Conservation (phyloP, 1,140 invertebrate species). For the Acromyrmex echinatior region DNA sequence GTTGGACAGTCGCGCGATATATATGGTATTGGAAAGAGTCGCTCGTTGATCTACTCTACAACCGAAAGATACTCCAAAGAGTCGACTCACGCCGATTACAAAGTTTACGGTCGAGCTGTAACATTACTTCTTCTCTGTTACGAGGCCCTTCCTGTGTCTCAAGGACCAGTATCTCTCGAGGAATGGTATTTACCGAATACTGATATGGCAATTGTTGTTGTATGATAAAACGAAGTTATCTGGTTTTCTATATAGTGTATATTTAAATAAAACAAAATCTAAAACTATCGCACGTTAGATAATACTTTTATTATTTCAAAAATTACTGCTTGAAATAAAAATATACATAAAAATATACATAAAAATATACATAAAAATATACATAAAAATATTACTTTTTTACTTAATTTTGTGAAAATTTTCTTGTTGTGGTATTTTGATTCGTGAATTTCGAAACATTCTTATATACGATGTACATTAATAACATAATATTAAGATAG, state of each 20-base stretch:
- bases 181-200: conserved; percentile 44
- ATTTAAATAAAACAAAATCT: not conserved
- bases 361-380: too few relatives aligned
- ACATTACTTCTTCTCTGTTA: conserved; percentile 31
- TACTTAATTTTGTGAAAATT: too few relatives aligned
- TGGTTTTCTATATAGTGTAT: not conserved
- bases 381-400: too few relatives aligned
- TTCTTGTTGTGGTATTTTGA: too few relatives aligned
- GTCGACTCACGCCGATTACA: conserved; percentile 42
- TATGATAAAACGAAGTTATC: not conserved
- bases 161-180: conserved; percentile 42
- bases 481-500: too few relatives aligned
- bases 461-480: too few relatives aligned
- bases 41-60: conserved; percentile 35
- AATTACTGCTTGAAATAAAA: too few relatives aligned
- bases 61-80: conserved; percentile 39
- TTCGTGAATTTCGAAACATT: too few relatives aligned
- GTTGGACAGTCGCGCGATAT: conserved; percentile 45
- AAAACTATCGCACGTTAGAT: too few relatives aligned
- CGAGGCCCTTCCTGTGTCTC: conserved; percentile 33
- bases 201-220: not conserved
- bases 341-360: too few relatives aligned
- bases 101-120: conserved; percentile 48
- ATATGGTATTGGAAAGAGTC: conserved; percentile 27
- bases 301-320: too few relatives aligned